Percentiles rank a stretch among this genome's conserved stretches.
Evolutionary conservation across 1,140 invertebrate species (phyloP).

Genomic region (Drosophila tropicalis): DNA sequence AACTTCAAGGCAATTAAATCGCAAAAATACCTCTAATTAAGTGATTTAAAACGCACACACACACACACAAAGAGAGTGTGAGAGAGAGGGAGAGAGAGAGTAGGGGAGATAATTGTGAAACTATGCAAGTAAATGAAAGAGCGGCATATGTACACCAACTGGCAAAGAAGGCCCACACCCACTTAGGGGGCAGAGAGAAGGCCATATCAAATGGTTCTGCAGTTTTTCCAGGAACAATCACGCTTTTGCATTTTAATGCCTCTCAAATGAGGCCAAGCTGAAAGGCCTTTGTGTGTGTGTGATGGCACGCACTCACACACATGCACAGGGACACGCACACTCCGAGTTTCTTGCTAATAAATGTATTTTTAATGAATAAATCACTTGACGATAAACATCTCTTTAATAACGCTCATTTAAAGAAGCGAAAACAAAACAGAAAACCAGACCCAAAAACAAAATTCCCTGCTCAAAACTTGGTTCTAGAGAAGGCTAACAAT

Average conservation of each 20-base stretch:
- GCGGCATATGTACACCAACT: constrained; percentile 43
- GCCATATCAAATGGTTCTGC: constrained; percentile 29
- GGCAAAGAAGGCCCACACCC: constrained; percentile 39
- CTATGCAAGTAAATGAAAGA: constrained; percentile 67
- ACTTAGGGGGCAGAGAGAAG: constrained; percentile 25
- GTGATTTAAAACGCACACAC: constrained; percentile 75
- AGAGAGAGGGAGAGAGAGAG: constrained; percentile 20
- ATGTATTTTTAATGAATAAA: constrained; percentile 83
- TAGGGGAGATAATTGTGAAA: constrained; percentile 43
- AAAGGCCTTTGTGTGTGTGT: constrained; percentile 38
- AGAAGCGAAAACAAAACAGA: constrained; percentile 77
- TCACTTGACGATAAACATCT: constrained; percentile 81
- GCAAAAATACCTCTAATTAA: constrained; percentile 69
- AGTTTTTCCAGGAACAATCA: constrained; percentile 80
- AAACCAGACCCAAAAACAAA: constrained; percentile 43
- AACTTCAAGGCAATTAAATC: constrained; percentile 70
- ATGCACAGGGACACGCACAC: constrained; percentile 24
- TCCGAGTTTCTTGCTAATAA: constrained; percentile 76
- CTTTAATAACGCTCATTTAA: constrained; percentile 81
- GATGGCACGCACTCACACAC: constrained; percentile 50
- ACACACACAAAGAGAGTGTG: no score
- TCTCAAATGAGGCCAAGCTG: constrained; percentile 62
- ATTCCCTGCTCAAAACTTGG: constrained; percentile 37
- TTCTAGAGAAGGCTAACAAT: constrained; percentile 34
- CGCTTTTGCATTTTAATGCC: constrained; percentile 81